Evolutionary conservation across 1,140 invertebrate species (phyloP).

Genomic region (Chionoecetes opilio): DNA sequence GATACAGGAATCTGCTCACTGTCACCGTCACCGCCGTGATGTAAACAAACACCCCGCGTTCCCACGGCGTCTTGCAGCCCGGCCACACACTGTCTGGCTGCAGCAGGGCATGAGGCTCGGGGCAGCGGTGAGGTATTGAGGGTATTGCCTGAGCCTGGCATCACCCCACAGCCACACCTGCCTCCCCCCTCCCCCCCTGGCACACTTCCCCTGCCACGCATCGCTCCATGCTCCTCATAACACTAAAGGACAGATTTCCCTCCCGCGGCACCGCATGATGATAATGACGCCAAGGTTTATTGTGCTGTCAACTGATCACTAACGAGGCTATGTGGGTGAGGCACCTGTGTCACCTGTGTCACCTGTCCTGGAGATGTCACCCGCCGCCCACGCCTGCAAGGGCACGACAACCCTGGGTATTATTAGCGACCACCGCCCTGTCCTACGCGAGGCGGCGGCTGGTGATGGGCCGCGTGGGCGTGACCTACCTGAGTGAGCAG

Average conservation of each 20-base stretch:
- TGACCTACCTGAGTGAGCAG: constrained; percentile 65
- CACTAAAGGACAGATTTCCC: background rate
- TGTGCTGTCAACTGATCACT: background rate
- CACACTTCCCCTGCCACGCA: too few species aligned
- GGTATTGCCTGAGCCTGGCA: background rate
- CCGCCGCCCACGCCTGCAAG: too few species aligned
- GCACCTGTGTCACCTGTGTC: background rate
- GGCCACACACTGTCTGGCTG: background rate
- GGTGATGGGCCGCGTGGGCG: constrained; percentile 45
- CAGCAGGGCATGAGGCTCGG: background rate
- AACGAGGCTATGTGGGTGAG: background rate
- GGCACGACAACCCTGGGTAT: background rate
- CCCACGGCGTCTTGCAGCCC: background rate
- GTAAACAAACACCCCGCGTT: background rate
- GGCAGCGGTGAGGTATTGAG: background rate
- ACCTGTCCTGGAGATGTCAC: background rate
- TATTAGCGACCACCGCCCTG: background rate
- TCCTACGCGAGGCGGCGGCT: background rate
- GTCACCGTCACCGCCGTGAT: background rate
- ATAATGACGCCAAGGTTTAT: background rate
- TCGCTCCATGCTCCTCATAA: too few species aligned
- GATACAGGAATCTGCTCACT: background rate
- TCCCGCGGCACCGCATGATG: background rate
- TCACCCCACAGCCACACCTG: background rate
- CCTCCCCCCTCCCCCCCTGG: too few species aligned